phyloP scores from a whole-genome alignment of 2,888 invertebrate genomes.

The Odiellus spinosus region DNA sequence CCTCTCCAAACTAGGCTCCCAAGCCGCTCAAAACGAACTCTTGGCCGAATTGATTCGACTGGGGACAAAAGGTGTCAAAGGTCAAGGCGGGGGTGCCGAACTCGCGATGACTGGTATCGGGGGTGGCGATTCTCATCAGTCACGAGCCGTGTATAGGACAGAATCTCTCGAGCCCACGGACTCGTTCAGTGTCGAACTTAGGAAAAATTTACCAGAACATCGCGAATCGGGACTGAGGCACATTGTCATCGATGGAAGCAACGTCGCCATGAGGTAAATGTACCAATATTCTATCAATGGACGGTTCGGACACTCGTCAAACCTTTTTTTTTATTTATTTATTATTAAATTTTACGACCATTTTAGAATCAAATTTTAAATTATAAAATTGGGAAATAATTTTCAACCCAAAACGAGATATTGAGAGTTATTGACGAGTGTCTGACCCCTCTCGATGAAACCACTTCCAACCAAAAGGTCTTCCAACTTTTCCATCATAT shows the following conservation, averaged over 20 bases:
- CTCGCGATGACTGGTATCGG: not conserved
- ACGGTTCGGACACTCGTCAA: too few relatives aligned
- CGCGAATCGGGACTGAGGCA: conserved; percentile 38
- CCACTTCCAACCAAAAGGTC: too few relatives aligned
- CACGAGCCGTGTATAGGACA: not conserved
- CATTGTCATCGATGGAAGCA: conserved; percentile 84
- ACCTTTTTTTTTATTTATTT: too few relatives aligned
- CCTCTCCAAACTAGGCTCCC: conserved; percentile 62
- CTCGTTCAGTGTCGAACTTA: not conserved
- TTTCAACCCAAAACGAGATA: conserved; percentile 5
- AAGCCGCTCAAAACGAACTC: conserved; percentile 70
- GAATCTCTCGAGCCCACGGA: not conserved
- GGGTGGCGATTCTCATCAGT: not conserved
- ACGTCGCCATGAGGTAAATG: conserved; percentile 73
- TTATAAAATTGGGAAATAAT: not conserved
- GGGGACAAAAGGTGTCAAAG: conserved; percentile 25
- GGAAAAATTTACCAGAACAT: not conserved
- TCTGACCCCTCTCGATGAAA: too few relatives aligned
- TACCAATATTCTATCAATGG: too few relatives aligned
- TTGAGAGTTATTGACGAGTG: conserved; percentile 4
- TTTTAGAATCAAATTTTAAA: not conserved
- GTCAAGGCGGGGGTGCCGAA: not conserved
- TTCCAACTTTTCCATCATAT: too few relatives aligned
- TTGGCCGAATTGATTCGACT: conserved; percentile 73
- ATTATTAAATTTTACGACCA: too few relatives aligned